Evolutionary conservation across 2,113 vertebrate species (phyloP), one percentile per base, ranked within the genome.

Genomic region (Melanerpes formicivorus): DNA sequence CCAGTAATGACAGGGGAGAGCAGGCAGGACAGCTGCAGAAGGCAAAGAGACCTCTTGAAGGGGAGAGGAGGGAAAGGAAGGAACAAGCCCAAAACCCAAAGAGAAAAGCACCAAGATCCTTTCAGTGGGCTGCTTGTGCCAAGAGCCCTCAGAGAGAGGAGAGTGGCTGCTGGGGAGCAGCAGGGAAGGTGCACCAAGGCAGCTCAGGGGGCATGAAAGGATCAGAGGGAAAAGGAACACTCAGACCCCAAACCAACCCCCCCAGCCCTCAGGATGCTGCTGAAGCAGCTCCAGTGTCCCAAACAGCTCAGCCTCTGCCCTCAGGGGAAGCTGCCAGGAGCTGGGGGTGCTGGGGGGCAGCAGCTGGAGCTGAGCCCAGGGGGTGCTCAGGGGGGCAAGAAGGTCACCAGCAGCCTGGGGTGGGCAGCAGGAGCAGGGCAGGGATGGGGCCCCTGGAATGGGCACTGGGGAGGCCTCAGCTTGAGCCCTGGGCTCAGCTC

Each of bases 11-110:
- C 11, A 89, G 69, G 64, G 46, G 32, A 55, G 77, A 19, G 40
- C 70, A 84, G 87, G 65, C 46, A 64, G 90, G 87, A 73, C 92
- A 96, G 93, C 87, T 85, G 67, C 81, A 89, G 71, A 79, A 93
- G 77, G 59, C 77, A 86, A 72, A 50, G 62, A 94, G 93, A 84
- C 11, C 73, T 79, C 77, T 96, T 74, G 58, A 79, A 84, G 19
- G 18, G n/a, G 50, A 37, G 69, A 75, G 25, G 25, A 19, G 10
- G 14, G 11, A 42, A 42, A 42, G 34, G 34, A 34, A 34, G 34
- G 34, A 34, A 34, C 7, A 42, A 42, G 11, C 42, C 42, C 11
- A 60, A 42, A 42, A 11, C 42, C 42, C 11, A 60, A 83, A 75
- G 54, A 37, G 37, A 92, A 87, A 79, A 90, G 44, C 86, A 73